A percentile compares a stretch with the other conserved stretches of the same genome.
These are phyloP conservation scores for Drosophila borealis DNA, from an alignment of 2,888 invertebrate genomes.

Conservation along the genomic window DNA sequence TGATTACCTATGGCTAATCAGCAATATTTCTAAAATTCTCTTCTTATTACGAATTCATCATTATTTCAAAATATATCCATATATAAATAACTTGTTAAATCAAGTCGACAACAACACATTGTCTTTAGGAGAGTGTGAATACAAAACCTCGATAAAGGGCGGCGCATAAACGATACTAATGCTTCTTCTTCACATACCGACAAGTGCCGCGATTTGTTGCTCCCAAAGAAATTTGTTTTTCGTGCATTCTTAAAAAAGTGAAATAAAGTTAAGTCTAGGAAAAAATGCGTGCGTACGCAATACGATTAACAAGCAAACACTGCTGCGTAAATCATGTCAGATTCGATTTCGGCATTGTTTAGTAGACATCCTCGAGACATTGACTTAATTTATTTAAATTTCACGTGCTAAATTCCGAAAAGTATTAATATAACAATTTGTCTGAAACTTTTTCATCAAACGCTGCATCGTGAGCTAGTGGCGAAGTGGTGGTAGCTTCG, in stretches of 20 bases:
- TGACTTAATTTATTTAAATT: slow-evolving; percentile 61
- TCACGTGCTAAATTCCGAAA: slow-evolving; percentile 71
- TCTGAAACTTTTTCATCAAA: slow-evolving; percentile 14
- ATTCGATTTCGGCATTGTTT: slow-evolving; percentile 43
- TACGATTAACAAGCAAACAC: slow-evolving; percentile 22
- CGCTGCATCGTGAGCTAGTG: slow-evolving; percentile 19
- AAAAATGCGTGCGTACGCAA: slow-evolving; percentile 30
- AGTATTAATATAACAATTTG: slow-evolving; percentile 28
- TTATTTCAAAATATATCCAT: not conserved
- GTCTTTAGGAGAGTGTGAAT: not conserved
- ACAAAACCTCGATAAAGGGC: slow-evolving; percentile 6
- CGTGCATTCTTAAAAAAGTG: slow-evolving; percentile 31
- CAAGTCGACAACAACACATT: not conserved
- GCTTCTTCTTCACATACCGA: slow-evolving; percentile 60
- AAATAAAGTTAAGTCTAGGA: slow-evolving; percentile 21
- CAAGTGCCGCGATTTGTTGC: slow-evolving; percentile 66
- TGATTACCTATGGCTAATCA: not conserved
- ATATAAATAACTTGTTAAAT: not conserved
- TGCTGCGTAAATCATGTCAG: slow-evolving; percentile 59
- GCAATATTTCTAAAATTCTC: no score
- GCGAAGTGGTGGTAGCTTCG: slow-evolving; percentile 17
- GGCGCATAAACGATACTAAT: slow-evolving; percentile 36
- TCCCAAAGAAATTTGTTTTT: slow-evolving; percentile 51
- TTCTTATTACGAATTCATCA: no score
- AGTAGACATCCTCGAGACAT: slow-evolving; percentile 32